phyloP scores from a whole-genome alignment of 1,140 invertebrate genomes.

The Zelostemma sp. region DNA sequence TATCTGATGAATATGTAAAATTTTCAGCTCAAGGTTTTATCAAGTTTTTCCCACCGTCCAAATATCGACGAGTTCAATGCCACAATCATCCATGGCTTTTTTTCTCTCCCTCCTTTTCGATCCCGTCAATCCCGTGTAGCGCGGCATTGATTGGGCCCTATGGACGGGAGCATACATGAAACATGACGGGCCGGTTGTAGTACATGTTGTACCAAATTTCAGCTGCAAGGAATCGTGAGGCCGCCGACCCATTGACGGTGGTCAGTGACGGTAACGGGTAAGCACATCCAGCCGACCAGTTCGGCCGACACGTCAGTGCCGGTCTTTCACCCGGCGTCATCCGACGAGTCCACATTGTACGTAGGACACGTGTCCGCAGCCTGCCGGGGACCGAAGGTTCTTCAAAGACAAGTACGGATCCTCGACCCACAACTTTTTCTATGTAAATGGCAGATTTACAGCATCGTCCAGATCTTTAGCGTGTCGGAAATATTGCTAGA shows the following conservation, averaged over 20 bases:
- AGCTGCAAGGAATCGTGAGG: conserved; percentile 53
- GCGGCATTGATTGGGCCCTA: neutral
- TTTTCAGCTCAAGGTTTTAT: no score
- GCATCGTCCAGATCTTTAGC: no score
- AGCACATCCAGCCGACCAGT: conserved; percentile 43
- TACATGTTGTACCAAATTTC: conserved; percentile 50
- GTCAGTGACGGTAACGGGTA: conserved; percentile 68
- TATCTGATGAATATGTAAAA: no score
- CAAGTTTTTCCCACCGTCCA: no score
- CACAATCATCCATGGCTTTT: no score
- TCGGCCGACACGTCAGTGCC: conserved; percentile 31
- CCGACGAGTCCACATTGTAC: conserved; percentile 44
- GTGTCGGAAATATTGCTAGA: no score
- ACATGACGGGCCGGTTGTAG: conserved; percentile 4
- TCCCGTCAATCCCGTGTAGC: neutral
- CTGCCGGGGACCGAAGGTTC: conserved; percentile 7
- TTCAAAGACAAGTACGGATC: conserved; percentile 7
- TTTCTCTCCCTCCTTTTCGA: no score
- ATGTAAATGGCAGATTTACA: no score
- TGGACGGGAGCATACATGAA: neutral
- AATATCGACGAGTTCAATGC: no score
- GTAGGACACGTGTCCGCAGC: conserved; percentile 51
- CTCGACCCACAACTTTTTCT: neutral
- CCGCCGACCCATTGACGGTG: conserved; percentile 67
- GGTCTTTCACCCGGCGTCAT: conserved; percentile 59